Conservation (phyloP, 2,888 invertebrate species). For the Nymphalis c-album region DNA sequence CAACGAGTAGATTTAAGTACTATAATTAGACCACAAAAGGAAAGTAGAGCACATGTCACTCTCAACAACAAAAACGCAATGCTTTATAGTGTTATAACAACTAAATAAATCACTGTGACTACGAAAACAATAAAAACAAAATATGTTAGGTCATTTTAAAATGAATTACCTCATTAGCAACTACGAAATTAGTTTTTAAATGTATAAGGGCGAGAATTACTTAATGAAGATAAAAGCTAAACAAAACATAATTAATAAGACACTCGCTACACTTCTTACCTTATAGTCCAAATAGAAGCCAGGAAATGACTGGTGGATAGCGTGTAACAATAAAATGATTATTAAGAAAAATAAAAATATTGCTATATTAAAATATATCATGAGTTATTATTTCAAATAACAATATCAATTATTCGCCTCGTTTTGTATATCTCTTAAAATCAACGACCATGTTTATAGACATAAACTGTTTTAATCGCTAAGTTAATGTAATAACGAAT, state of each 20-base stretch:
- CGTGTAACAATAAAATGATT: slow-evolving; percentile 64
- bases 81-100: neutral
- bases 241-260: slow-evolving; percentile 25
- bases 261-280: slow-evolving; percentile 58
- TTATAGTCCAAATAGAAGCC: slow-evolving; percentile 76
- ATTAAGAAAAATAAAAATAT: slow-evolving; percentile 5
- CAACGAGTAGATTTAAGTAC: slow-evolving; percentile 43
- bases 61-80: slow-evolving; percentile 26
- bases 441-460: slow-evolving; percentile 21
- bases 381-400: neutral
- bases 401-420: neutral
- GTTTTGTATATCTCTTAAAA: slow-evolving; percentile 20
- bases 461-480: slow-evolving; percentile 3
- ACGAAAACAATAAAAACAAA: slow-evolving; percentile 9
- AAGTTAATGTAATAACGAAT: slow-evolving; percentile 3
- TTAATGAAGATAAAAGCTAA: neutral
- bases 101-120: neutral
- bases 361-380: slow-evolving; percentile 1
- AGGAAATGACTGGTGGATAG: slow-evolving; percentile 73
- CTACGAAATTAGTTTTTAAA: neutral
- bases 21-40: slow-evolving; percentile 30
- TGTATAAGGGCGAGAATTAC: neutral
- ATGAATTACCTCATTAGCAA: neutral
- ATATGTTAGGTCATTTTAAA: neutral
- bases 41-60: slow-evolving; percentile 41